Conservation (phyloP, 2,888 invertebrate genomes). For the Pocota personata region DNA sequence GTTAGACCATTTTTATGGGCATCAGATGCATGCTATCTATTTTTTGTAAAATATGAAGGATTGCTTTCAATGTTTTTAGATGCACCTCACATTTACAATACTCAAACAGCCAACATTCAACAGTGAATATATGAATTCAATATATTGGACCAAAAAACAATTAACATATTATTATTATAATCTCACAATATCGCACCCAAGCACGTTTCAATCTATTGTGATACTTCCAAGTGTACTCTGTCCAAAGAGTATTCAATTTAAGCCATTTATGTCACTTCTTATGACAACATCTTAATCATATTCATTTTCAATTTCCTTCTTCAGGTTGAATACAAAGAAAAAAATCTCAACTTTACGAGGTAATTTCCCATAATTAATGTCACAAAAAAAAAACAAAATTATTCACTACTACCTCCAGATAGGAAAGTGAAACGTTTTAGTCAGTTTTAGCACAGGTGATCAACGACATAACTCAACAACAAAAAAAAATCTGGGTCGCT, state of each 20-base stretch:
- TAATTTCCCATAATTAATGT: conserved; percentile 55
- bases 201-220: background rate
- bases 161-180: background rate
- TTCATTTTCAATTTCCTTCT: conserved; percentile 37
- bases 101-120: too few relatives aligned
- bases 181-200: background rate
- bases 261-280: conserved; percentile 10
- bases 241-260: background rate
- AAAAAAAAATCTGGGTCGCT: conserved; percentile 55
- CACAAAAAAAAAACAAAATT: background rate
- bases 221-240: background rate
- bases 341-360: conserved; percentile 5
- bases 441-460: conserved; percentile 22
- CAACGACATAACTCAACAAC: conserved; percentile 8
- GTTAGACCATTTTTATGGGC: too few relatives aligned
- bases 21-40: too few relatives aligned
- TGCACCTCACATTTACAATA: too few relatives aligned
- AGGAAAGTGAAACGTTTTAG: conserved; percentile 57
- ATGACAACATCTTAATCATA: conserved; percentile 25
- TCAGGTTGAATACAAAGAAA: background rate
- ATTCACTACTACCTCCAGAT: conserved; percentile 18
- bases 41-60: too few relatives aligned
- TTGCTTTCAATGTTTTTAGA: too few relatives aligned
- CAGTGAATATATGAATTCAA: background rate
- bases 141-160: background rate